A percentile compares a stretch with the other conserved stretches of the same genome.
These are phyloP conservation scores for Clivina fossor DNA, from an alignment of 2,888 invertebrate genomes.

Conservation along the genomic window DNA sequence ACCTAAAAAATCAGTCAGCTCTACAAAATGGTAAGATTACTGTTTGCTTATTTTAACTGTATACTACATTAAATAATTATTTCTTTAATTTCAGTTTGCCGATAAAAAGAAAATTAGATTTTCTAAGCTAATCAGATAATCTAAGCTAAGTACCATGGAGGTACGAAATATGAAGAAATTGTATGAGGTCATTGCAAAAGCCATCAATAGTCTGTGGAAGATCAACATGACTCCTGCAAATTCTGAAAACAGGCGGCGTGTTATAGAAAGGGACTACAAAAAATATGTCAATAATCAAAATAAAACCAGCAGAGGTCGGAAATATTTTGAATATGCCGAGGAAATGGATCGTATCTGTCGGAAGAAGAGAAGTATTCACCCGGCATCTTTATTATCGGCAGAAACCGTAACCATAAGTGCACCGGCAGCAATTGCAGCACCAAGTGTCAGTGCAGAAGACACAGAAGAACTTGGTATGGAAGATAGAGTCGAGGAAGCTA, in stretches of 20 bases:
- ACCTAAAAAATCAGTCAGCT: too few species aligned
- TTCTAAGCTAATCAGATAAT: too few species aligned
- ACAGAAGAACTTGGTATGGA: not conserved
- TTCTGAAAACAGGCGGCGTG: slow-evolving; percentile 9
- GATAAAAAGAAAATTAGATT: too few species aligned
- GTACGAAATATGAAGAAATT: slow-evolving; percentile 32
- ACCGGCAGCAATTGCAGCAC: not conserved
- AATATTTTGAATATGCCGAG: slow-evolving; percentile 9
- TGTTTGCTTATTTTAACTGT: too few species aligned
- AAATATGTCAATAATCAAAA: slow-evolving; percentile 2
- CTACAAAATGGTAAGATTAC: too few species aligned
- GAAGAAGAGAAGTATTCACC: slow-evolving; percentile 5
- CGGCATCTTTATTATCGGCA: not conserved
- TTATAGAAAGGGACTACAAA: slow-evolving; percentile 8
- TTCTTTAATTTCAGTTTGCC: too few species aligned
- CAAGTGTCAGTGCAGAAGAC: slow-evolving; percentile 1
- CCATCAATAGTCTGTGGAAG: not conserved
- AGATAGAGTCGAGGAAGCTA: not conserved
- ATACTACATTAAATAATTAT: too few species aligned
- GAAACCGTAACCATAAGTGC: not conserved
- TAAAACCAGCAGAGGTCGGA: slow-evolving; percentile 11
- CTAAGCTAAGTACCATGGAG: slow-evolving; percentile 32
- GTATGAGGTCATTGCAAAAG: slow-evolving; percentile 13
- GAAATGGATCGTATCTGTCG: slow-evolving; percentile 2
- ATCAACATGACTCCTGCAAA: slow-evolving; percentile 3